These are phyloP conservation scores for Augiades crinisus DNA, from an alignment of 2,888 invertebrate genomes.

Conservation along the genomic window DNA sequence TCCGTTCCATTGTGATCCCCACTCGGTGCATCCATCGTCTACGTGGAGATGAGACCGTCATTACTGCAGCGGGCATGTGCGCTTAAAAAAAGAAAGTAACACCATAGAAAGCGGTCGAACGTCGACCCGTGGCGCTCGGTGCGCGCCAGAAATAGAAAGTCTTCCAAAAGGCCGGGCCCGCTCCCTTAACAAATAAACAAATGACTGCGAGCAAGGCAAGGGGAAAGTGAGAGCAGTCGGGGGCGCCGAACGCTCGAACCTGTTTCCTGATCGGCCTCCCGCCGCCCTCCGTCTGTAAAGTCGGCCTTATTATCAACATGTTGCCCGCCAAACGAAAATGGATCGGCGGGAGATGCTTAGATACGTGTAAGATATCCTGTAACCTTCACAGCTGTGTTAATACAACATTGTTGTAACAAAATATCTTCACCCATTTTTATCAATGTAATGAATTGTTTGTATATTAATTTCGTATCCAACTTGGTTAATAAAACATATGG, in stretches of 20 bases:
- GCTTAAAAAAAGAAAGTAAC: conserved; percentile 76
- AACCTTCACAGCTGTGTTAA: no score
- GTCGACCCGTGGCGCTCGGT: conserved; percentile 71
- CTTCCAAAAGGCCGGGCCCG: conserved; percentile 62
- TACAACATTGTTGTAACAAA: no score
- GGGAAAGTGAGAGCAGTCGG: conserved; percentile 74
- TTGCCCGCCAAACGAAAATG: not conserved
- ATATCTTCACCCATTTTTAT: no score
- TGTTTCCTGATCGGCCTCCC: conserved; percentile 49
- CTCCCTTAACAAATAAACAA: conserved; percentile 78
- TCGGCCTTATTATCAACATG: conserved; percentile 16
- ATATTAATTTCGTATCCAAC: no score
- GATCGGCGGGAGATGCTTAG: no score
- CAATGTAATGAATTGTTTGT: no score
- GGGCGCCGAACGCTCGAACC: conserved; percentile 55
- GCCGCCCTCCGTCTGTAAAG: conserved; percentile 34
- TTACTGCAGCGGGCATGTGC: conserved; percentile 47
- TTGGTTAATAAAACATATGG: no score
- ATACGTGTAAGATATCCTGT: no score
- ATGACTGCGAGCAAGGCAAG: conserved; percentile 49
- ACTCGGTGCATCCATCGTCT: conserved; percentile 36
- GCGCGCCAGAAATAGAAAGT: conserved; percentile 79
- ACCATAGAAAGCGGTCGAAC: conserved; percentile 74
- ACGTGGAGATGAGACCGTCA: conserved; percentile 54
- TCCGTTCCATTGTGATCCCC: conserved; percentile 64